A percentile compares a stretch with the other conserved stretches of the same genome.
phyloP scores from a whole-genome alignment of 2,888 invertebrate species.

The Meghimatium bilineatum region DNA sequence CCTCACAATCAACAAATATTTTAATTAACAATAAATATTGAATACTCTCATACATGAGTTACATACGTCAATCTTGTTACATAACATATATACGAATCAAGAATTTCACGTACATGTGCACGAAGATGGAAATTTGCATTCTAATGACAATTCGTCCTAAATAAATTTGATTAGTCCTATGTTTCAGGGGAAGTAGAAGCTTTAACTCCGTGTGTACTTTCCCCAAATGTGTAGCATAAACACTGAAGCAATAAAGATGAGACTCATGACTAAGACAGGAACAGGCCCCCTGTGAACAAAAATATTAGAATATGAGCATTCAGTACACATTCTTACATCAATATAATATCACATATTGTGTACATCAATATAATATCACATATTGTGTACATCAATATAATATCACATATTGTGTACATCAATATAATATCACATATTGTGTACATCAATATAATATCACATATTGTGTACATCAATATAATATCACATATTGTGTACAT shows the following conservation, averaged over 20 bases:
- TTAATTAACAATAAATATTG: neutral
- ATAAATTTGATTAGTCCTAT: neutral
- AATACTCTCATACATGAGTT: neutral
- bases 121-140: neutral
- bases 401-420: too few relatives aligned
- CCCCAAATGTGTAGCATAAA: conserved; percentile 99
- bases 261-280: conserved; percentile 98
- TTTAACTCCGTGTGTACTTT: conserved; percentile 81
- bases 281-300: conserved; percentile 87
- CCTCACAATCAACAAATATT: neutral
- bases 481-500: too few relatives aligned
- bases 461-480: too few relatives aligned
- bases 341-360: too few relatives aligned
- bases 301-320: neutral
- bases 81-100: neutral
- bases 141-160: neutral
- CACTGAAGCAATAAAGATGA: conserved; percentile 98
- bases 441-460: too few relatives aligned
- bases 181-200: neutral
- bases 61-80: neutral
- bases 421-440: too few relatives aligned
- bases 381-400: too few relatives aligned
- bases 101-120: neutral
- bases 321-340: neutral
- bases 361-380: too few relatives aligned